These are phyloP conservation scores for Drosophila macrospina DNA, from an alignment of 2,888 invertebrate genomes.

Conservation along the genomic window DNA sequence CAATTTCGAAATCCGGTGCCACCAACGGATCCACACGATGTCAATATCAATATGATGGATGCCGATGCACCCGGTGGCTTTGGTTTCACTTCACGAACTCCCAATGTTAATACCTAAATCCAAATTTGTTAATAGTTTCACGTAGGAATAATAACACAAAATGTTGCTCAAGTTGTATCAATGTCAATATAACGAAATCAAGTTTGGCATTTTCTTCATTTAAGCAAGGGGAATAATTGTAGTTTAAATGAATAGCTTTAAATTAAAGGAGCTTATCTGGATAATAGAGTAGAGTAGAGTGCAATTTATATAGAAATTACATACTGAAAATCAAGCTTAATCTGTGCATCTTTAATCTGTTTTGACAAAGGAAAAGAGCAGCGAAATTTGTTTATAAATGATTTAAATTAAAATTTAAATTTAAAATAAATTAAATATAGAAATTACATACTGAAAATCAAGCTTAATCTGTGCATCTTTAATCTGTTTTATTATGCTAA, in stretches of 20 bases:
- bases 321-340: too few relatives aligned
- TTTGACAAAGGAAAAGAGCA: background rate
- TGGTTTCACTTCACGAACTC: conserved; percentile 39
- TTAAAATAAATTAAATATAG: too few relatives aligned
- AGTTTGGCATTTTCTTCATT: background rate
- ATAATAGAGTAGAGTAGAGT: too few relatives aligned
- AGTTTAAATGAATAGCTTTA: too few relatives aligned
- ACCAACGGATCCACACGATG: conserved; percentile 19
- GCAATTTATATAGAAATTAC: too few relatives aligned
- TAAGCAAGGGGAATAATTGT: background rate
- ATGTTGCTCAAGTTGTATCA: conserved; percentile 7
- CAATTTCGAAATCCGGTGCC: conserved; percentile 57
- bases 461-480: too few relatives aligned
- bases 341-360: too few relatives aligned
- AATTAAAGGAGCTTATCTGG: too few relatives aligned
- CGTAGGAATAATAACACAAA: background rate
- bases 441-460: too few relatives aligned
- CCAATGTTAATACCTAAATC: conserved; percentile 57
- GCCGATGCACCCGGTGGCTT: conserved; percentile 26
- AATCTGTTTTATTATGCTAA: background rate
- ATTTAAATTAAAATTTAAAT: too few relatives aligned
- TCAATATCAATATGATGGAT: conserved; percentile 28
- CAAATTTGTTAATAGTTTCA: conserved; percentile 17
- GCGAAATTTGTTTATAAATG: too few relatives aligned
- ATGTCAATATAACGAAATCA: conserved; percentile 1